Evolutionary conservation across 2,888 invertebrate genomes (phyloP).

Genomic region (Melanostoma mellinum): DNA sequence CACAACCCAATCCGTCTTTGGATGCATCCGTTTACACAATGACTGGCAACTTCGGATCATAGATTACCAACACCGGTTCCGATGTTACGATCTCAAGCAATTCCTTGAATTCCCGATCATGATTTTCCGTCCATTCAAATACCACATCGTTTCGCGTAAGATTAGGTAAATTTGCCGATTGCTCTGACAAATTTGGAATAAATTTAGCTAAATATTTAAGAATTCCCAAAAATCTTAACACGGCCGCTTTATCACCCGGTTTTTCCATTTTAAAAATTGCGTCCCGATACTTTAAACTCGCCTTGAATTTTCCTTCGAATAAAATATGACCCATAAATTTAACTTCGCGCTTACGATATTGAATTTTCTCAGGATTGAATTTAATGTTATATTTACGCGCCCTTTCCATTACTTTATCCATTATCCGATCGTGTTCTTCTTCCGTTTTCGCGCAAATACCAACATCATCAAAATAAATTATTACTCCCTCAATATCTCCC

Average conservation of each 20-base stretch:
- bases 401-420: conserved; percentile 50
- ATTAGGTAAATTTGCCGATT: conserved; percentile 30
- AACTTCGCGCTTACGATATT: conserved; percentile 70
- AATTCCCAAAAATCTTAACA: conserved; percentile 49
- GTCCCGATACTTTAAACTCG: conserved; percentile 16
- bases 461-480: conserved; percentile 77
- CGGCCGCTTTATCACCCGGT: conserved; percentile 34
- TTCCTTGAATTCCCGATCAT: conserved; percentile 44
- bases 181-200: conserved; percentile 64
- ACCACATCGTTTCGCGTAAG: conserved; percentile 40
- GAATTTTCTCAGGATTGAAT: conserved; percentile 75
- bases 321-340: conserved; percentile 75
- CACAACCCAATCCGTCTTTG: conserved; percentile 31
- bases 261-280: conserved; percentile 49
- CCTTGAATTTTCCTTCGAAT: conserved; percentile 49
- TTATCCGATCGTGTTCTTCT: conserved; percentile 46
- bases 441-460: conserved; percentile 68
- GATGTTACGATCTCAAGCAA: conserved; percentile 31
- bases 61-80: conserved; percentile 39
- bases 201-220: conserved; percentile 69
- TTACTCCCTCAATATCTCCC: conserved; percentile 76
- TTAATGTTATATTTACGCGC: conserved; percentile 43
- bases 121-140: conserved; percentile 45
- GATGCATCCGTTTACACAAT: conserved; percentile 35
- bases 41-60: conserved; percentile 35